phyloP scores from a whole-genome alignment of 2,113 vertebrate genomes.

The Callopanchax toddi region DNA sequence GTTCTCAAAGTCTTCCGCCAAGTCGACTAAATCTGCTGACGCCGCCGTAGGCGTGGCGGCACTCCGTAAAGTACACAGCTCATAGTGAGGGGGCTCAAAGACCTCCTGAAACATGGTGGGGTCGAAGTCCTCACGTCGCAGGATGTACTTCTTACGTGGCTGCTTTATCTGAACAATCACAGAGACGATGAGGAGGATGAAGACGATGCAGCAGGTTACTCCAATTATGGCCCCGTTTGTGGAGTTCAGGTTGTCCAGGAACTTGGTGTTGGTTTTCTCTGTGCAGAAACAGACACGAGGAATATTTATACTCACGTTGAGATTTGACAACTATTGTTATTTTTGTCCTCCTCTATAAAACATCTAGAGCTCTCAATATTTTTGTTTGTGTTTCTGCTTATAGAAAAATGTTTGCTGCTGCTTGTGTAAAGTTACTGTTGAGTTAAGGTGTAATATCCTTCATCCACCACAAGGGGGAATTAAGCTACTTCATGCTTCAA shows the following conservation, averaged over 20 bases:
- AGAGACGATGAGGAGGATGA: constrained; percentile 94
- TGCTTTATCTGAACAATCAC: constrained; percentile 98
- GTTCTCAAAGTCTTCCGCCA: constrained; percentile 95
- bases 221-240: constrained; percentile 97
- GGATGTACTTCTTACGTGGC: constrained; percentile 96
- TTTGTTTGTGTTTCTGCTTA: no score
- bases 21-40: constrained; percentile 90
- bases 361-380: no score
- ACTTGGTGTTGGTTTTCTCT: constrained; percentile 95
- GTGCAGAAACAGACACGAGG: constrained; percentile 24
- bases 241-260: constrained; percentile 98
- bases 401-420: no score
- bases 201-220: constrained; percentile 94
- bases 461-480: no score
- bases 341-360: no score
- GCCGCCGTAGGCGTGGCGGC: constrained; percentile 80
- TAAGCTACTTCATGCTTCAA: no score
- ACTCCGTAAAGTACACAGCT: constrained; percentile 93
- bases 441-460: no score
- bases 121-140: constrained; percentile 94
- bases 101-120: constrained; percentile 99
- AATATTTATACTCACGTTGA: no score
- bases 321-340: no score
- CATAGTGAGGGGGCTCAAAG: constrained; percentile 96
- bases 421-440: no score